Percentiles rank a stretch among this genome's conserved stretches.
Evolutionary conservation across 1,140 invertebrate species (phyloP).

Genomic region (Luehdorfia chinensis): DNA sequence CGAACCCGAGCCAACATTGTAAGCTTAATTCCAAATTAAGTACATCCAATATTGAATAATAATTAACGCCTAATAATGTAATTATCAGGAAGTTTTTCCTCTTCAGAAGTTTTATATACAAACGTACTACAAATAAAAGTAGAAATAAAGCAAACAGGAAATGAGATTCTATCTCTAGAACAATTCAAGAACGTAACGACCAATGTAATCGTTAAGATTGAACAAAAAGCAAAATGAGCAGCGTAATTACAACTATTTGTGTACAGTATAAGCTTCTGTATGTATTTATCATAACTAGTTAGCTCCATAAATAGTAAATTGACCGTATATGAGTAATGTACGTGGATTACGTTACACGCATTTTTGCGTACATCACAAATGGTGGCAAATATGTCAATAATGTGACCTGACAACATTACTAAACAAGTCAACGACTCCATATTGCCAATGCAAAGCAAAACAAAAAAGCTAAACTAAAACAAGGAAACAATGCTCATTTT

Average conservation of each 20-base stretch:
- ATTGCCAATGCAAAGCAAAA: too few relatives aligned
- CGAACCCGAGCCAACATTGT: too few relatives aligned
- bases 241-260: slow-evolving; percentile 4
- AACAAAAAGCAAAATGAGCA: slow-evolving; percentile 5
- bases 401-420: slow-evolving; percentile 12
- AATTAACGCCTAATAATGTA: too few relatives aligned
- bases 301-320: background rate
- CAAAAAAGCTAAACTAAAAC: too few relatives aligned
- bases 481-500: too few relatives aligned
- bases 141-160: too few relatives aligned
- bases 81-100: too few relatives aligned
- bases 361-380: slow-evolving; percentile 1
- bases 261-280: background rate
- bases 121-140: too few relatives aligned
- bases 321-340: slow-evolving; percentile 2
- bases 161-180: background rate
- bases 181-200: slow-evolving; percentile 1
- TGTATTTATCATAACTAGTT: slow-evolving; percentile 5
- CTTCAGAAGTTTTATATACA: too few relatives aligned
- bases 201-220: background rate
- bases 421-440: slow-evolving; percentile 6
- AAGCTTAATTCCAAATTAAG: too few relatives aligned
- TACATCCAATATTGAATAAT: too few relatives aligned
- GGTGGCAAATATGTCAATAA: slow-evolving; percentile 2
- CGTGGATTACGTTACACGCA: slow-evolving; percentile 8